Evolutionary conservation across 2,888 invertebrate species (phyloP), one percentile per base, ranked within the genome.

Genomic region (Andrena hattorfiana): DNA sequence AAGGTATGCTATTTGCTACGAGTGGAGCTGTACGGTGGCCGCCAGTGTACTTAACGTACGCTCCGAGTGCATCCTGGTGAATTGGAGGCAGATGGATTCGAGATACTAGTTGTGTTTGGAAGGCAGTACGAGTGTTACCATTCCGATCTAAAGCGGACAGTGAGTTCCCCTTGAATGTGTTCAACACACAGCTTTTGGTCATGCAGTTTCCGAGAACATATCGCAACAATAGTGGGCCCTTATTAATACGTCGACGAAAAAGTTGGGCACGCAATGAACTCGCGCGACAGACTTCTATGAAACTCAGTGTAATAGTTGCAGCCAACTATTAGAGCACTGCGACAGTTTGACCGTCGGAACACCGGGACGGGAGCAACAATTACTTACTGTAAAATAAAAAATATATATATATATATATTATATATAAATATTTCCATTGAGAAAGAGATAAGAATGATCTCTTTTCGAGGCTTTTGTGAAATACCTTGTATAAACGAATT

Each of bases 91-190:
- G 69, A 83, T 35, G 74, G 54, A 72, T 83, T 68, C 32, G 48
- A 71, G 82, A 70, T 79, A 64, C 67, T 76, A 72, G 66, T 85
- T 84, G 83, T 85, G 83, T 77, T 74, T 77, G 82, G 78, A 85
- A 81, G 76, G 81, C 77, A 83, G 79, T 80, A 77, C 76, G 77
- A 85, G 87, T 86, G 85, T 85, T 89, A 84, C 88, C 85, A 88
- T 89, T 90, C 89, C 89, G 84, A 89, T 84, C 81, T 70, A 81
- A 84, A 77, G 66, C 69, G 82, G 48, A 86, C 82, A 89, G 79
- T 89, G 83, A 83, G 73, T 86, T 86, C 70, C 74, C 77, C 75
- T 83, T 59, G 75, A 79, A 83, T 76, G 86, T 87, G 89, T 87
- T 89, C 83, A 73, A 76, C 8, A 81, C 74, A 81, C 71, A 81